Conservation (phyloP, 1,140 invertebrate genomes). For the Metopolophium dirhodum region DNA sequence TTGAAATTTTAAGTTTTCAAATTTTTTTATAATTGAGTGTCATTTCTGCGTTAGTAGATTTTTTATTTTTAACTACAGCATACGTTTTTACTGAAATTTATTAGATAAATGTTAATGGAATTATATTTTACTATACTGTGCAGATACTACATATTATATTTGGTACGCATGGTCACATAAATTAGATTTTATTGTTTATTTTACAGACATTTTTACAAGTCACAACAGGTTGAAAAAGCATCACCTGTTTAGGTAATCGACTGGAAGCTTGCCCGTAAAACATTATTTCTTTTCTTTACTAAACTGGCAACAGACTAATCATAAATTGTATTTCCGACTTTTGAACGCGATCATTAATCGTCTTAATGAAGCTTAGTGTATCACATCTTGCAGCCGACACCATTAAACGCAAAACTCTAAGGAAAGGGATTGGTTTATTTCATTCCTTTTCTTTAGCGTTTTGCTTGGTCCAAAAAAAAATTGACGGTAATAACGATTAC, state of each 20-base stretch:
- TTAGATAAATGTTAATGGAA: too few relatives aligned
- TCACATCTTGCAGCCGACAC: not conserved
- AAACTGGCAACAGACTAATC: not conserved
- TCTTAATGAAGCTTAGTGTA: slow-evolving; percentile 10
- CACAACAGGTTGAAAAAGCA: not conserved
- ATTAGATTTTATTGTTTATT: not conserved
- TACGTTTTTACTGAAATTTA: too few relatives aligned
- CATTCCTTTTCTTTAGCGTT: not conserved
- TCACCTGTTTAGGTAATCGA: not conserved
- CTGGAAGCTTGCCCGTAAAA: not conserved
- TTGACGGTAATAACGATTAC: slow-evolving; percentile 2
- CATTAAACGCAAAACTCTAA: slow-evolving; percentile 5
- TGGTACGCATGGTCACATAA: too few relatives aligned
- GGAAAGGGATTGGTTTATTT: not conserved
- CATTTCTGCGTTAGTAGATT: too few relatives aligned
- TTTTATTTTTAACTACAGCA: too few relatives aligned
- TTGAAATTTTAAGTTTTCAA: too few relatives aligned
- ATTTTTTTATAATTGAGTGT: too few relatives aligned
- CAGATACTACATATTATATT: too few relatives aligned
- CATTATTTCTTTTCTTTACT: slow-evolving; percentile 24
- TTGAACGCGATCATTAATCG: slow-evolving; percentile 1
- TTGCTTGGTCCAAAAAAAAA: not conserved
- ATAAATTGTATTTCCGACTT: slow-evolving; percentile 14
- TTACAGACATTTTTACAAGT: not conserved
- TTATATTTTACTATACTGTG: too few relatives aligned